Conservation (phyloP, 1,140 invertebrate genomes). For the Melanaphis sacchari region DNA sequence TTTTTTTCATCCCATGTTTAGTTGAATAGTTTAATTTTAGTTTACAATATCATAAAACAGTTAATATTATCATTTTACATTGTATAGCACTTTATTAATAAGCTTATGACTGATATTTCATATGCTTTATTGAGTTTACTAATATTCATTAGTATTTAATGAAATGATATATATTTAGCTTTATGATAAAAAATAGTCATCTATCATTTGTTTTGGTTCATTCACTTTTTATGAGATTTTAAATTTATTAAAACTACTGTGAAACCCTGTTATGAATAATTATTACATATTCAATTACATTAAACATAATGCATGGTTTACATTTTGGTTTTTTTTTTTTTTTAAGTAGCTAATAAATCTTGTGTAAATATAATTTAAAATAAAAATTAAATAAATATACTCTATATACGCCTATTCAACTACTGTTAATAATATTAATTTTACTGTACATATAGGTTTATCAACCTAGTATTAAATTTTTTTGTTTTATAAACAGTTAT, state of each 20-base stretch:
- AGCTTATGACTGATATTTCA: neutral
- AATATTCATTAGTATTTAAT: neutral
- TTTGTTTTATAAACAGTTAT: constrained; percentile 38
- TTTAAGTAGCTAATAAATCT: neutral
- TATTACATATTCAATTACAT: neutral
- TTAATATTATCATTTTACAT: neutral
- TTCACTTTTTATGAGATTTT: neutral
- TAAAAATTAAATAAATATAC: neutral
- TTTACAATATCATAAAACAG: neutral
- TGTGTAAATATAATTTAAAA: neutral
- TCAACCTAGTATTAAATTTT: neutral
- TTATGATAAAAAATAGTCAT: neutral
- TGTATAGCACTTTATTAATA: neutral
- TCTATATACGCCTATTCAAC: constrained; percentile 52
- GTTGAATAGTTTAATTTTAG: neutral
- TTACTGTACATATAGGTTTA: neutral
- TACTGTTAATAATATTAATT: constrained; percentile 24
- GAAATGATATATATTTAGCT: neutral
- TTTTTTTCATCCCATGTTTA: neutral
- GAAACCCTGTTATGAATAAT: neutral
- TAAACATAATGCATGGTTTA: neutral
- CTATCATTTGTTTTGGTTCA: neutral
- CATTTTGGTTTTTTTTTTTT: neutral
- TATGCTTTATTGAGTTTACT: neutral
- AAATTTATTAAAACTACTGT: neutral